phyloP scores from a whole-genome alignment of 2,113 vertebrate species.

The Xenopus borealis region DNA sequence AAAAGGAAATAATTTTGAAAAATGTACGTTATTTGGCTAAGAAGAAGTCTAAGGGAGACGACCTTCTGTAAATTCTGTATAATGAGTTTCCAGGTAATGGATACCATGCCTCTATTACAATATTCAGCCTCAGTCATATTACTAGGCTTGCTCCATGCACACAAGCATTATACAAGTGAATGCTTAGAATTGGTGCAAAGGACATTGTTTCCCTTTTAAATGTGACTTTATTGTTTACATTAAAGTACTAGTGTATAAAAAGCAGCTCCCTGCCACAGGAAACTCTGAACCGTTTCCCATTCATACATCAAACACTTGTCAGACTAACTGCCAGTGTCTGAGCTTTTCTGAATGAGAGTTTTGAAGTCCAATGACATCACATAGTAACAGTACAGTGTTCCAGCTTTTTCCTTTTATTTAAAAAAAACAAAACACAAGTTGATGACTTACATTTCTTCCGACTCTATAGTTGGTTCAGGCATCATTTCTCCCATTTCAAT shows the following conservation, averaged over 20 bases:
- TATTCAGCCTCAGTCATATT: too few species aligned
- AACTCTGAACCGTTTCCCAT: not conserved
- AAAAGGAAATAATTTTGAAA: too few species aligned
- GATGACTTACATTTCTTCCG: constrained; percentile 15
- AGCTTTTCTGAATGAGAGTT: not conserved
- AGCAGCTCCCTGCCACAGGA: not conserved
- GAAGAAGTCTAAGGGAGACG: too few species aligned
- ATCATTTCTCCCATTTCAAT: not conserved
- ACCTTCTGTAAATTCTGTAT: too few species aligned
- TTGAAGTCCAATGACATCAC: not conserved
- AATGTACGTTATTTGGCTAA: too few species aligned
- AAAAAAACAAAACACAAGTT: not conserved
- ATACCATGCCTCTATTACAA: too few species aligned
- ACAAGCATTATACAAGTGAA: too few species aligned
- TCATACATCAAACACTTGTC: constrained; percentile 18
- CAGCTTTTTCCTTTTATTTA: not conserved
- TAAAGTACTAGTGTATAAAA: not conserved
- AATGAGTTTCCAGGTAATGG: too few species aligned
- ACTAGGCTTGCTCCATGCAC: too few species aligned
- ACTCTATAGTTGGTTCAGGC: not conserved
- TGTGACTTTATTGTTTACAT: not conserved
- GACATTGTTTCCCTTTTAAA: not conserved
- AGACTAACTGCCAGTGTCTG: not conserved
- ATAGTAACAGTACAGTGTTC: not conserved
- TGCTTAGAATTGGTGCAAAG: not conserved